Evolutionary conservation across 1,140 invertebrate species (phyloP).

Genomic region (Agrilus planipennis): DNA sequence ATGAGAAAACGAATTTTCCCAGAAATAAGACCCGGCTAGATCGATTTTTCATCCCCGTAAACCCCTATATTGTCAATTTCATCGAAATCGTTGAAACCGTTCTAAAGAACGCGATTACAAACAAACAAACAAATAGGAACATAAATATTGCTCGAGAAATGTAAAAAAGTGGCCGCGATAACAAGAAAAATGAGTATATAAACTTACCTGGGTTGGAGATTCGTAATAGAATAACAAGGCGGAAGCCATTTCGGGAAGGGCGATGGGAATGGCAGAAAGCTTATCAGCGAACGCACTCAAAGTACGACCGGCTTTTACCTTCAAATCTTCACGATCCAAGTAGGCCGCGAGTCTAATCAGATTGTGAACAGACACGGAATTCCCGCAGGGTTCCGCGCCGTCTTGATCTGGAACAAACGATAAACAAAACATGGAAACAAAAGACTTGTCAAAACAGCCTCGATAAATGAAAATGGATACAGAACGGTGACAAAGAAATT

Average conservation of each 20-base stretch:
- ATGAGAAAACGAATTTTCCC: too few relatives aligned
- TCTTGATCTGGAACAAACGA: constrained; percentile 73
- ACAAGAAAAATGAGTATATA: constrained; percentile 6
- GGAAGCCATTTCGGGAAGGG: constrained; percentile 69
- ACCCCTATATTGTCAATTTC: too few relatives aligned
- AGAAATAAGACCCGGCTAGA: too few relatives aligned
- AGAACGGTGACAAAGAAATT: too few relatives aligned
- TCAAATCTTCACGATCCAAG: constrained; percentile 44
- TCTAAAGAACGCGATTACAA: too few relatives aligned
- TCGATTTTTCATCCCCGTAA: too few relatives aligned
- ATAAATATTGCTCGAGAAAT: background rate
- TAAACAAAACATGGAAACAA: too few relatives aligned
- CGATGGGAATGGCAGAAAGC: constrained; percentile 42
- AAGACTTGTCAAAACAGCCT: too few relatives aligned
- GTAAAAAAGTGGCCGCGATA: background rate
- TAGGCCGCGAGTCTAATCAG: constrained; percentile 60
- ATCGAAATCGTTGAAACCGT: too few relatives aligned
- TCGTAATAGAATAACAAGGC: constrained; percentile 57
- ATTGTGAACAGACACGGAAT: constrained; percentile 80
- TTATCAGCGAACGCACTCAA: constrained; percentile 42
- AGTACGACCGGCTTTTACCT: constrained; percentile 41
- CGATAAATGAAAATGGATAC: too few relatives aligned
- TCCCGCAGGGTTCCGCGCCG: constrained; percentile 84
- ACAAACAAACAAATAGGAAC: too few relatives aligned
- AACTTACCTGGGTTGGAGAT: constrained; percentile 50